Conservation (phyloP, 2,797 vertebrate genomes). For the Erethizon dorsatum region DNA sequence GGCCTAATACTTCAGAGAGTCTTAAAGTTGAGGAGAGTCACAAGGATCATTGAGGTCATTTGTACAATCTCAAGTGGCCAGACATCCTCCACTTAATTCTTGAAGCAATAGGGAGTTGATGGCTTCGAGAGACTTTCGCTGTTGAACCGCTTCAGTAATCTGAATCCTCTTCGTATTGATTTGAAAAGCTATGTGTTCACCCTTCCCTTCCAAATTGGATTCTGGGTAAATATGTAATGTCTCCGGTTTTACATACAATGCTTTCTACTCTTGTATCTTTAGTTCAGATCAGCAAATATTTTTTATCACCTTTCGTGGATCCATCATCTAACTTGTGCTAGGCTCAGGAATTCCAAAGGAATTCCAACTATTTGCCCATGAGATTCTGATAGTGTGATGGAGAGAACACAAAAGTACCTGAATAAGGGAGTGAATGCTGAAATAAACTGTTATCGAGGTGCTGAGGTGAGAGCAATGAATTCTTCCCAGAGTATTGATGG, state of each 20-base stretch:
- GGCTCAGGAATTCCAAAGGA: background rate
- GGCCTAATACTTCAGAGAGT: background rate
- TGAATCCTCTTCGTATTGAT: background rate
- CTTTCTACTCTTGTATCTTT: constrained; percentile 31
- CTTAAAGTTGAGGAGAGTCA: background rate
- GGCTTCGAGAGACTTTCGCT: background rate
- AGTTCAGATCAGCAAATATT: background rate
- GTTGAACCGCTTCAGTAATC: background rate
- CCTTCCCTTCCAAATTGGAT: background rate
- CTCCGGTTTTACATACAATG: background rate
- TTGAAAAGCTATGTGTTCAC: background rate
- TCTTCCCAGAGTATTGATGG: background rate
- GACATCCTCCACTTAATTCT: background rate
- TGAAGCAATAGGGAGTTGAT: background rate
- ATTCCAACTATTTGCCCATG: background rate
- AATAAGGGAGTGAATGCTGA: background rate
- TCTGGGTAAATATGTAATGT: background rate
- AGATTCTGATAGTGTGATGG: background rate
- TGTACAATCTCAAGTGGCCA: background rate
- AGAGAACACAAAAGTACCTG: background rate
- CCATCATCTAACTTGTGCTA: background rate
- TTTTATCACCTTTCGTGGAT: background rate
- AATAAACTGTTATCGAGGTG: background rate
- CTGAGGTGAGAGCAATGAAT: background rate
- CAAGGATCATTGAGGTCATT: background rate